Base-by-base conservation (phyloP, 2,797 vertebrate species). In the Amazonetta brasiliensis region DNA sequence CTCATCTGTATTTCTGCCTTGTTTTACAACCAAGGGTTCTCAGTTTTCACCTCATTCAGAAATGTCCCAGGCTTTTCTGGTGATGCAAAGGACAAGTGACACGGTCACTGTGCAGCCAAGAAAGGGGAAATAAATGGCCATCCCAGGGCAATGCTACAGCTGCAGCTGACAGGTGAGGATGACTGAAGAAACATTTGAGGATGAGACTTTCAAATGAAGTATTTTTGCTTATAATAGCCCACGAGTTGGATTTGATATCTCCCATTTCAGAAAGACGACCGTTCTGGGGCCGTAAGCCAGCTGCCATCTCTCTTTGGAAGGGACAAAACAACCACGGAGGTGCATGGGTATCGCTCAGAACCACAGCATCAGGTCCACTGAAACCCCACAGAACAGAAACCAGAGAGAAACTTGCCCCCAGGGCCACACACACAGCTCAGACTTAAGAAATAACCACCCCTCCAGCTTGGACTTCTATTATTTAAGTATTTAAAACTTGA, bases 101-200 rank as follows among this genome's bases (percentile, higher is more conserved):
- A 44, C 9, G 64, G 44, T 56, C 60, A 67, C 79, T 64, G 68
- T 9, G 56, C 48, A 94, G 64, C 48, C 48, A 66, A 85, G 33
- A 68, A 92, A 54, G 41, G 31, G 75, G 67, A 94, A 94, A 77
- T 75, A 91, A 94, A 87, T 85, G 90, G 84, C 39, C 35, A 68
- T 60, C 33, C 48, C 56, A 52, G 43, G 28, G 67, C 90, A 66
- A 92, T 43, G 56, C 79, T 87, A 90, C 35, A 93, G 64, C 39
- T 79, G 80, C 0, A 0, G 43, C 46, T 89, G 78, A 89, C 91
- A 92, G 87, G 87, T 60, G 48, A 95, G 39, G 54, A 64, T 48
- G 67, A 60, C 25, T 18, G 52, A 89, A 85, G 76, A 80, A 87
- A 78, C 35, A 25, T 21, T 46, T 0, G 0, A 77, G 20, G 35